These are phyloP conservation scores for Psittacula echo DNA, from an alignment of 2,797 vertebrate species.

Conservation along the genomic window DNA sequence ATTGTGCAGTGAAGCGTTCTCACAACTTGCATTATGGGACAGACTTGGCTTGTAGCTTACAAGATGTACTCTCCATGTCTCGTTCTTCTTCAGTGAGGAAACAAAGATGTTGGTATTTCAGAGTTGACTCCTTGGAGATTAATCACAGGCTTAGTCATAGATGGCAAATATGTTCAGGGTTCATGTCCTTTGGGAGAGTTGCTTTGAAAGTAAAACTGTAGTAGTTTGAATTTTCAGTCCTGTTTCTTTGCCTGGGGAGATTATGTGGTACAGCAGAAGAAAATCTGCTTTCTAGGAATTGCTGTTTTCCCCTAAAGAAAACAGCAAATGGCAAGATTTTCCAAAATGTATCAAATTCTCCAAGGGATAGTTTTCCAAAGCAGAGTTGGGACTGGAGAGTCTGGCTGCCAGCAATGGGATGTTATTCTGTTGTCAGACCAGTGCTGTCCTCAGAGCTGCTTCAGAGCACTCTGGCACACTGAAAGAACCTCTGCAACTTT, in stretches of 20 bases:
- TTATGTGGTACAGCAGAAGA: not conserved
- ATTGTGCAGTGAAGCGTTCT: not conserved
- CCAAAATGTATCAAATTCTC: not conserved
- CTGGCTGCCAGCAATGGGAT: not conserved
- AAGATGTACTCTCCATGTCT: not conserved
- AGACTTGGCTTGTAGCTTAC: not conserved
- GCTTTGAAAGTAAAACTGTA: constrained; percentile 2
- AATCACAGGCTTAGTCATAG: constrained; percentile 63
- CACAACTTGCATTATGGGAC: not conserved
- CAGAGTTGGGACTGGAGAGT: not conserved
- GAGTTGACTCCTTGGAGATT: constrained; percentile 46
- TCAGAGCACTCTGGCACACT: not conserved
- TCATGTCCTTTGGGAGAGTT: constrained; percentile 1
- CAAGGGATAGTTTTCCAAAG: not conserved
- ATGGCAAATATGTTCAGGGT: constrained; percentile 18
- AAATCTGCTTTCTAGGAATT: not conserved
- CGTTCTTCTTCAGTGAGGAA: not conserved
- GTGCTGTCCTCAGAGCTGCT: not conserved
- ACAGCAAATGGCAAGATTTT: not conserved
- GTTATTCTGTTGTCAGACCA: not conserved
- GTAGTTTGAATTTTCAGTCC: not conserved
- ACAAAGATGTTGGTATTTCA: constrained; percentile 36
- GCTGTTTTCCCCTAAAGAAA: not conserved
- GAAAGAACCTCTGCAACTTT: not conserved
- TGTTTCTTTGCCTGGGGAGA: not conserved